phyloP scores from a whole-genome alignment of 1,140 invertebrate species.

The Galleria mellonella region DNA sequence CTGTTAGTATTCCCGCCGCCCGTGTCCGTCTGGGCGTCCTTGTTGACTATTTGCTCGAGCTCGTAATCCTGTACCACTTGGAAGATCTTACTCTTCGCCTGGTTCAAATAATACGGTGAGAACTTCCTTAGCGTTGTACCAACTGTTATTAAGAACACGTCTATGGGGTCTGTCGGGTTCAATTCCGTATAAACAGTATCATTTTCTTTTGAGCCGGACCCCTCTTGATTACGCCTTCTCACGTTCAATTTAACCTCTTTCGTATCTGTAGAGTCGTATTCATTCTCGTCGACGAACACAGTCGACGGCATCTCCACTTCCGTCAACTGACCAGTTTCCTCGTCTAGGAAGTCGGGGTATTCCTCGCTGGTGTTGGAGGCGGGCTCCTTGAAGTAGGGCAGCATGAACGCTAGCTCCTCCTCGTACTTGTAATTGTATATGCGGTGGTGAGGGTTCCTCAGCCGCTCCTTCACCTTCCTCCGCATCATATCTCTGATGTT shows the following conservation, averaged over 20 bases:
- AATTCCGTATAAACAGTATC: slow-evolving; percentile 29
- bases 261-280: slow-evolving; percentile 17
- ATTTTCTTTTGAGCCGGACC: background rate
- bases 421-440: slow-evolving; percentile 57
- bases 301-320: slow-evolving; percentile 30
- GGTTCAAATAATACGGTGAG: slow-evolving; percentile 54
- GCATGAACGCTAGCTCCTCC: slow-evolving; percentile 45
- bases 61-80: slow-evolving; percentile 62
- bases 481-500: slow-evolving; percentile 63
- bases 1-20: slow-evolving; percentile 23
- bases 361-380: slow-evolving; percentile 16
- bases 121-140: slow-evolving; percentile 52
- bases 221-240: slow-evolving; percentile 12
- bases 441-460: slow-evolving; percentile 28
- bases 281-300: slow-evolving; percentile 23
- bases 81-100: slow-evolving; percentile 63
- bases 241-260: slow-evolving; percentile 33
- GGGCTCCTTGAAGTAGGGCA: slow-evolving; percentile 46
- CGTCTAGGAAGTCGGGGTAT: slow-evolving; percentile 34
- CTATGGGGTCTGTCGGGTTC: slow-evolving; percentile 44
- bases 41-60: slow-evolving; percentile 52
- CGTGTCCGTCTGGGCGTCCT: slow-evolving; percentile 27
- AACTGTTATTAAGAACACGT: slow-evolving; percentile 51
- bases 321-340: slow-evolving; percentile 13
- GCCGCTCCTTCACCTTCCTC: slow-evolving; percentile 33